These are phyloP conservation scores for Prostheceraeus crozeri DNA, from an alignment of 2,888 invertebrate species.

Conservation along the genomic window DNA sequence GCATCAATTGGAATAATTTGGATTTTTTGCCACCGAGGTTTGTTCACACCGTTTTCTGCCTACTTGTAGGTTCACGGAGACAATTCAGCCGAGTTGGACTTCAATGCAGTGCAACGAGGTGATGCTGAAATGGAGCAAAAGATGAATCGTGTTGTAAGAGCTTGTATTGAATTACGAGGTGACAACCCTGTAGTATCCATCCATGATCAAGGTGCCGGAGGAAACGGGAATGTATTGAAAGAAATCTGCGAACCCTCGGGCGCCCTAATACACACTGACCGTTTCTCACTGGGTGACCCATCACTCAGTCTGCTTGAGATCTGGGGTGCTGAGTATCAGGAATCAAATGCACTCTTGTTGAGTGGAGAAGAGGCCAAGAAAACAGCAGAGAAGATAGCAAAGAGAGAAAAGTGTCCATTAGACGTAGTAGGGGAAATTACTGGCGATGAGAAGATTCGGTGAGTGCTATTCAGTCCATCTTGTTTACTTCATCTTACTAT, in stretches of 20 bases:
- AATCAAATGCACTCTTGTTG: slow-evolving; percentile 71
- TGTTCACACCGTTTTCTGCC: too few relatives aligned
- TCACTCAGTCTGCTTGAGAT: slow-evolving; percentile 83
- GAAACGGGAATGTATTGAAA: slow-evolving; percentile 83
- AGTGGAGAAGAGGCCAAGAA: slow-evolving; percentile 62
- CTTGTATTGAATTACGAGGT: slow-evolving; percentile 74
- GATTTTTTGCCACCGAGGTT: too few relatives aligned
- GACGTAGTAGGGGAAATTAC: slow-evolving; percentile 85
- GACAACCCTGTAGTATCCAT: slow-evolving; percentile 83
- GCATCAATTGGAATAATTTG: background rate
- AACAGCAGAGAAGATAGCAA: slow-evolving; percentile 67
- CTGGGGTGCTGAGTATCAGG: slow-evolving; percentile 95
- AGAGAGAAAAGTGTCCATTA: slow-evolving; percentile 81
- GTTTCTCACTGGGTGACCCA: slow-evolving; percentile 87
- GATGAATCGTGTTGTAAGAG: slow-evolving; percentile 80
- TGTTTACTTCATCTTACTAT: too few relatives aligned
- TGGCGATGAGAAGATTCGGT: slow-evolving; percentile 65
- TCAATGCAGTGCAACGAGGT: slow-evolving; percentile 87
- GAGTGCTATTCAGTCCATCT: too few relatives aligned
- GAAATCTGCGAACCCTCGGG: slow-evolving; percentile 90
- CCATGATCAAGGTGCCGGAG: slow-evolving; percentile 98
- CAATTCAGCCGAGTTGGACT: slow-evolving; percentile 74
- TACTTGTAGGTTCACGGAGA: slow-evolving; percentile 78
- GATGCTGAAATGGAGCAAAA: slow-evolving; percentile 99
- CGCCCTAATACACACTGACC: slow-evolving; percentile 65